These are phyloP conservation scores for Xanthorhoe designata DNA, from an alignment of 2,888 invertebrate genomes.

Conservation along the genomic window DNA sequence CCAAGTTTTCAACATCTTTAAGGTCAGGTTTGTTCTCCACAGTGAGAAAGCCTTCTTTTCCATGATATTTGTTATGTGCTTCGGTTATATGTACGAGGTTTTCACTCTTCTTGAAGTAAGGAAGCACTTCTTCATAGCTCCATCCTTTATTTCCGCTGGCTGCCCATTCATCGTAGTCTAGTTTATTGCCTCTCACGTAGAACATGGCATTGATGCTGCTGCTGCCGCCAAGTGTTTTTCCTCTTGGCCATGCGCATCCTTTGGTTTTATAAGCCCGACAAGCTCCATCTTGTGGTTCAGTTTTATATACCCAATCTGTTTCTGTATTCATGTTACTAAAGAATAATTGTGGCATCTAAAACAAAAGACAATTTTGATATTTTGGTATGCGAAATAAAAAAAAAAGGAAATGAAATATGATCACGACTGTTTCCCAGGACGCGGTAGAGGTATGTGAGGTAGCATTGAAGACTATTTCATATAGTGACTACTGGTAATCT, in stretches of 20 bases:
- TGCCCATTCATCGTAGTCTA: constrained; percentile 85
- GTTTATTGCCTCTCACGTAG: constrained; percentile 82
- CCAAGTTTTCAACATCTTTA: constrained; percentile 53
- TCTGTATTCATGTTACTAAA: constrained; percentile 57
- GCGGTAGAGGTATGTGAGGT: no score
- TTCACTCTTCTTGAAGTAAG: constrained; percentile 83
- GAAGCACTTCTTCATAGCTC: constrained; percentile 82
- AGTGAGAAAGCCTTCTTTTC: constrained; percentile 68
- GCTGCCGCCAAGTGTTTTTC: constrained; percentile 86
- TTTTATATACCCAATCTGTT: constrained; percentile 85
- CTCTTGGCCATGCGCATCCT: constrained; percentile 85
- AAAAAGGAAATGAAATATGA: no score
- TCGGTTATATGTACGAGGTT: constrained; percentile 53
- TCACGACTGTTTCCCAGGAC: no score
- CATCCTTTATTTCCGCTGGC: constrained; percentile 82
- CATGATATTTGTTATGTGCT: constrained; percentile 61
- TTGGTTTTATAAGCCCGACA: constrained; percentile 70
- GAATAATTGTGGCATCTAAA: constrained; percentile 62
- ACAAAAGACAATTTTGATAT: constrained; percentile 23
- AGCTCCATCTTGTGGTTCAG: constrained; percentile 71
- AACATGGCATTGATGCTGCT: constrained; percentile 86
- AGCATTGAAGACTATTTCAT: no score
- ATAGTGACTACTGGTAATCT: not conserved
- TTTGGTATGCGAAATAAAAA: no score
- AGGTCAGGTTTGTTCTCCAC: constrained; percentile 60